Percentiles rank a stretch among this genome's conserved stretches.
Evolutionary conservation across 2,797 vertebrate species (phyloP).

Genomic region (Coilia nasus): DNA sequence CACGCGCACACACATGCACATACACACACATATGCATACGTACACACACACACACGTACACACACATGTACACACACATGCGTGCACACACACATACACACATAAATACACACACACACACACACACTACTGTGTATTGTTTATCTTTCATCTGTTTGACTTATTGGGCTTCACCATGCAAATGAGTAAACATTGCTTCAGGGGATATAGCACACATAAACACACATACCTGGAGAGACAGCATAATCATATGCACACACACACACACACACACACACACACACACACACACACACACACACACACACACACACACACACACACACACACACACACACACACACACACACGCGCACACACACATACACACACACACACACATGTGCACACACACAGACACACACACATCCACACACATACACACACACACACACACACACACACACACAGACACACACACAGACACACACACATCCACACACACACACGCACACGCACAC

Average conservation of each 20-base stretch:
- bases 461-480: background rate
- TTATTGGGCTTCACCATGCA: conserved; percentile 49
- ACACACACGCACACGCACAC: background rate
- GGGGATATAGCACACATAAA: conserved; percentile 42
- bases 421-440: background rate
- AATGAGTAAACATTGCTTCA: conserved; percentile 70
- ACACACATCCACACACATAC: background rate
- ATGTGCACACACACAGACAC: background rate
- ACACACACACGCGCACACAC: background rate
- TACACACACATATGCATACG: background rate
- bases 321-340: background rate
- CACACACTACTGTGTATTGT: conserved; percentile 14
- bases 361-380: background rate
- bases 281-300: background rate
- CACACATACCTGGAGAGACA: background rate
- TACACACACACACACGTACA: background rate
- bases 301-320: background rate
- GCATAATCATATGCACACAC: background rate
- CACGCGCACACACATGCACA: background rate
- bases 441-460: background rate
- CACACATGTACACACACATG: background rate
- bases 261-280: background rate
- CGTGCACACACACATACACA: too few species aligned
- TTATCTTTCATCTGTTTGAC: conserved; percentile 64
- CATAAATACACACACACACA: background rate